These are phyloP conservation scores for Oscheius onirici DNA, from an alignment of 2,888 invertebrate genomes.

Conservation along the genomic window DNA sequence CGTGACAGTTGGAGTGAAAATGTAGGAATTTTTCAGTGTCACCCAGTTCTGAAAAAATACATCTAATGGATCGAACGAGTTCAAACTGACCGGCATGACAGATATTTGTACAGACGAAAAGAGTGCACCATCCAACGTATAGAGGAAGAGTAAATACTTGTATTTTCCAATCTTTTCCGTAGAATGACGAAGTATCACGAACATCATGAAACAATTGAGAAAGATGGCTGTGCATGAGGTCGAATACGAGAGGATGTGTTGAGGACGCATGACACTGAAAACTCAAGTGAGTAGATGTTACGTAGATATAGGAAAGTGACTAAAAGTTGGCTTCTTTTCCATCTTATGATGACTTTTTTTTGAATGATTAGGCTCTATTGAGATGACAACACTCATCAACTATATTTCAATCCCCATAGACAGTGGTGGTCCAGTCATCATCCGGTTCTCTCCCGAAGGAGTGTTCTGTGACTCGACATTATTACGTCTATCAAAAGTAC, in stretches of 20 bases:
- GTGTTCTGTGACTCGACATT: no score
- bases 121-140: neutral
- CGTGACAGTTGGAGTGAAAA: neutral
- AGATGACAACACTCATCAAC: no score
- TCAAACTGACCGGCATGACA: neutral
- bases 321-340: no score
- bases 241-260: neutral
- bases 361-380: no score
- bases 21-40: neutral
- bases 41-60: constrained; percentile 21
- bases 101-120: neutral
- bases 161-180: constrained; percentile 8
- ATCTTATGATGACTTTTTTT: no score
- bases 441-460: no score
- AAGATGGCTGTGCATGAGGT: neutral
- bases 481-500: no score
- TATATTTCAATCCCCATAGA: no score
- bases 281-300: no score
- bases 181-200: neutral
- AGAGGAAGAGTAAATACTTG: constrained; percentile 13
- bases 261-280: neutral
- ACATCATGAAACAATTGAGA: constrained; percentile 7
- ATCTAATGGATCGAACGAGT: neutral
- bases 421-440: no score
- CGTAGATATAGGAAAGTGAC: no score